These are phyloP conservation scores for Euclidia mi DNA, from an alignment of 2,888 invertebrate species.

Conservation along the genomic window DNA sequence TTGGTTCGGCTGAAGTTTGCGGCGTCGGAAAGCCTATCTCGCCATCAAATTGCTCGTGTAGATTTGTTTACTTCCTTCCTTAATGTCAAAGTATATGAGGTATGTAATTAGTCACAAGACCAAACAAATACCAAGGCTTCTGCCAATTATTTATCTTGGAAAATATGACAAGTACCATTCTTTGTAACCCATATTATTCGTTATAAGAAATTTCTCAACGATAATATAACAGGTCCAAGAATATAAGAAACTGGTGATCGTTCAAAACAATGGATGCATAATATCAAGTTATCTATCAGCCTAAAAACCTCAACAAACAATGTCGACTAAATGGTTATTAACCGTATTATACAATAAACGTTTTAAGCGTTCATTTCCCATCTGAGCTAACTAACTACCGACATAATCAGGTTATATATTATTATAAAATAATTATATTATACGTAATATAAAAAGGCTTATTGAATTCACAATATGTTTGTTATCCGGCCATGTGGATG, in stretches of 20 bases:
- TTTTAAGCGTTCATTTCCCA: no score
- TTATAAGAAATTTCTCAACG: background rate
- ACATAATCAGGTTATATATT: background rate
- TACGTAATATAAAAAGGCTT: slow-evolving; percentile 6
- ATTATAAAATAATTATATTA: background rate
- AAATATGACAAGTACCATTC: slow-evolving; percentile 6
- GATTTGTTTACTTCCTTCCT: slow-evolving; percentile 44
- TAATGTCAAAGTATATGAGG: slow-evolving; percentile 34
- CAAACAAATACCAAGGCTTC: slow-evolving; percentile 19
- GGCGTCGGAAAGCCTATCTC: slow-evolving; percentile 34
- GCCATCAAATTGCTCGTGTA: slow-evolving; percentile 40
- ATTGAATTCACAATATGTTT: slow-evolving; percentile 7
- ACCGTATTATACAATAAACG: no score
- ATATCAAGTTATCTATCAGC: background rate
- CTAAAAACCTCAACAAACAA: background rate
- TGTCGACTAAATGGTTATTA: no score
- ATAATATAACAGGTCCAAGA: no score
- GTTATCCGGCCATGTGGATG: slow-evolving; percentile 11
- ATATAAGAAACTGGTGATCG: background rate
- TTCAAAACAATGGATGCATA: background rate
- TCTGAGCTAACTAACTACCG: background rate
- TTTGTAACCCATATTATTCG: background rate
- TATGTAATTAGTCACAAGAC: slow-evolving; percentile 40
- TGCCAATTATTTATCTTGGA: slow-evolving; percentile 22
- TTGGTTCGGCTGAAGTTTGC: slow-evolving; percentile 34